Percentiles rank a stretch among this genome's conserved stretches.
Evolutionary conservation across 2,113 vertebrate genomes (phyloP).

Genomic region (Catharus bicknelli): DNA sequence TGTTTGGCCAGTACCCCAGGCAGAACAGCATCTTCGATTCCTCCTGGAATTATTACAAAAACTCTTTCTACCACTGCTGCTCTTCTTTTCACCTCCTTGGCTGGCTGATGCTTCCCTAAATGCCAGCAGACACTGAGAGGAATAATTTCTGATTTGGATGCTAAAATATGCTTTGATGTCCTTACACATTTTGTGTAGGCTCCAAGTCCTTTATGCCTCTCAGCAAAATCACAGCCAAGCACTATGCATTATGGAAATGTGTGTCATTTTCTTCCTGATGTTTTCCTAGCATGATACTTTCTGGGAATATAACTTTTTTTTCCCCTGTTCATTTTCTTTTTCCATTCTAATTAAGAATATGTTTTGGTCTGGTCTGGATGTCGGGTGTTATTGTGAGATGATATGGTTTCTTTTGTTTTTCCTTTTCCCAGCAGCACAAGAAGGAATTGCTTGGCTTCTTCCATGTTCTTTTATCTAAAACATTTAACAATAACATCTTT

Average conservation of each 20-base stretch:
- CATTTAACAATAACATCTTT: neutral
- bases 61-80: neutral
- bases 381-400: neutral
- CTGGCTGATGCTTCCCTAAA: neutral
- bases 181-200: neutral
- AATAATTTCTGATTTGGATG: neutral
- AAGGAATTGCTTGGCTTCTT: neutral
- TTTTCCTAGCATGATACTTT: neutral
- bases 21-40: neutral
- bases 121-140: neutral
- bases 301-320: neutral
- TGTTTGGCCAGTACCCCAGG: neutral
- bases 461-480: neutral
- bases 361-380: rapidly evolving
- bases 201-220: neutral
- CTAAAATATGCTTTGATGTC: slow-evolving; percentile 11
- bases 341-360: neutral
- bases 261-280: neutral
- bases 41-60: neutral
- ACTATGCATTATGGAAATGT: neutral
- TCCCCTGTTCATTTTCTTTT: neutral
- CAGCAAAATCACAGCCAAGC: neutral
- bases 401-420: rapidly evolving
- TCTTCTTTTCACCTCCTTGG: neutral
- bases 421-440: rapidly evolving